Evolutionary conservation across 2,888 invertebrate genomes (phyloP).

Genomic region (Invenusta paracnida): DNA sequence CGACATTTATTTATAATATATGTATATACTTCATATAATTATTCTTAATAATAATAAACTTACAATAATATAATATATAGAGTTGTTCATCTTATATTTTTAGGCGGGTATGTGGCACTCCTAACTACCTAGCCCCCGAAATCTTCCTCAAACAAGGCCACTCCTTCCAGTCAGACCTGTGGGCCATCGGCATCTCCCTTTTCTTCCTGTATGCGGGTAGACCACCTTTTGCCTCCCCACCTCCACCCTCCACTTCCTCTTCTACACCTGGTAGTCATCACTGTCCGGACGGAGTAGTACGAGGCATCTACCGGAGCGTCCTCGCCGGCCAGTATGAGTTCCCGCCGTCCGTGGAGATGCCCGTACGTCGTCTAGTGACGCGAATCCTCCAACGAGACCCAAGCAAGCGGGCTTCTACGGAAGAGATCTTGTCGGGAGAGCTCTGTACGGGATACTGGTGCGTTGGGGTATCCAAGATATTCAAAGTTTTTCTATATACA

Average conservation of each 20-base stretch:
- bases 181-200: conserved; percentile 11
- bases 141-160: conserved; percentile 23
- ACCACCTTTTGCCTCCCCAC: neutral
- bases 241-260: neutral
- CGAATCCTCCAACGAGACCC: neutral
- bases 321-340: neutral
- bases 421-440: neutral
- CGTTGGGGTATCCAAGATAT: no score
- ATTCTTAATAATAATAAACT: no score
- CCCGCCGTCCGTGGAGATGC: neutral
- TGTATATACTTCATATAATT: no score
- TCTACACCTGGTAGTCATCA: neutral
- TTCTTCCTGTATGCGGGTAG: neutral
- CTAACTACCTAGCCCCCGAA: conserved; percentile 2
- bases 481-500: no score
- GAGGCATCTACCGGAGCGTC: neutral
- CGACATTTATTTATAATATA: no score
- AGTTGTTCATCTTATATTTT: no score
- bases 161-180: conserved; percentile 3
- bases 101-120: conserved; percentile 1
- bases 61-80: no score
- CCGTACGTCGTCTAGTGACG: neutral
- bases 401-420: neutral
- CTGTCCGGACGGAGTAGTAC: conserved; percentile 1
- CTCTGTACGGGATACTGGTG: neutral